Evolutionary conservation across 2,888 invertebrate genomes (phyloP).

Genomic region (Oscheius myriophilus): DNA sequence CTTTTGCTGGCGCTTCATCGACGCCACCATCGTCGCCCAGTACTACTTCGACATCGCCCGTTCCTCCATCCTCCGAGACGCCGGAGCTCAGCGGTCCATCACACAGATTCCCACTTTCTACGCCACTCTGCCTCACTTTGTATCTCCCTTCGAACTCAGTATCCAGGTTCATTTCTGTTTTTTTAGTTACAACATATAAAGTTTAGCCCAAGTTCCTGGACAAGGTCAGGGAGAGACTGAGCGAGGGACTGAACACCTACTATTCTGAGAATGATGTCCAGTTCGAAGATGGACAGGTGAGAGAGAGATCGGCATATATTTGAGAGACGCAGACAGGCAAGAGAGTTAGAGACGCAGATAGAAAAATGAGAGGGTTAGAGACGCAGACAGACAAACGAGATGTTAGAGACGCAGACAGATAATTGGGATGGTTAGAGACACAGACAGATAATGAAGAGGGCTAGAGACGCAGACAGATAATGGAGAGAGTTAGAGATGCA

Average conservation of each 20-base stretch:
- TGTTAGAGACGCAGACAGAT: too few species aligned
- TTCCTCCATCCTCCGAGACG: background rate
- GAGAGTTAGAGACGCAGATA: too few species aligned
- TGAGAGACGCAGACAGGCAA: too few species aligned
- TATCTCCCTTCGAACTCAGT: slow-evolving; percentile 26
- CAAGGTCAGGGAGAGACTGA: slow-evolving; percentile 5
- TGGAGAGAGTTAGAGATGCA: too few species aligned
- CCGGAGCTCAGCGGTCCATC: background rate
- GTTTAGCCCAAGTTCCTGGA: slow-evolving; percentile 27
- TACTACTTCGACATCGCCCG: slow-evolving; percentile 22
- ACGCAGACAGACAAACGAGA: too few species aligned
- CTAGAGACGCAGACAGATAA: too few species aligned
- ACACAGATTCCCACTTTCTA: slow-evolving; percentile 23
- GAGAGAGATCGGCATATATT: background rate
- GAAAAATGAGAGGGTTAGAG: background rate
- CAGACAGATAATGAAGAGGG: too few species aligned
- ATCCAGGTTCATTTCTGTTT: slow-evolving; percentile 16
- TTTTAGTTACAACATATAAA: too few species aligned
- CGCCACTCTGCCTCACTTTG: slow-evolving; percentile 27
- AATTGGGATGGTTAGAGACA: background rate
- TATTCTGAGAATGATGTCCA: background rate
- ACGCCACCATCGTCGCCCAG: slow-evolving; percentile 16
- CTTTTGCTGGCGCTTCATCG: slow-evolving; percentile 26
- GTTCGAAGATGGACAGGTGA: slow-evolving; percentile 2
- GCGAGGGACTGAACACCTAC: background rate